Conservation (phyloP, 1,140 invertebrate species). For the Littorina saxatilis region DNA sequence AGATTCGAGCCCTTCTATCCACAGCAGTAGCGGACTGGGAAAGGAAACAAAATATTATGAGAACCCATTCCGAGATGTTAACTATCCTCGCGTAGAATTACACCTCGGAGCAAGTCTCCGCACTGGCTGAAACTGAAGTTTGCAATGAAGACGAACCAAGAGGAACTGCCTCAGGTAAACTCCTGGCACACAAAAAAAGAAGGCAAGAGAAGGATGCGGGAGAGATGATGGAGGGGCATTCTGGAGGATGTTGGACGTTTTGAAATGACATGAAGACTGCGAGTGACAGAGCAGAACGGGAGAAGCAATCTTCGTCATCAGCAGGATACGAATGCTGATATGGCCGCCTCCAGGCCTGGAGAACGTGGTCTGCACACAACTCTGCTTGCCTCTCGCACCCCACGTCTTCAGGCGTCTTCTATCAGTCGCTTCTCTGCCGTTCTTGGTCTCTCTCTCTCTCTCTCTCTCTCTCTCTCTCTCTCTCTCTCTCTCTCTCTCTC, state of each 20-base stretch:
- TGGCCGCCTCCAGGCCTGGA: neutral
- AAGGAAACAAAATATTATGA: conserved; percentile 28
- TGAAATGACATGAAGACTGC: conserved; percentile 3
- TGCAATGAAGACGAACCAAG: neutral
- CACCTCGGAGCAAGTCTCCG: conserved; percentile 6
- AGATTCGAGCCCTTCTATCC: neutral
- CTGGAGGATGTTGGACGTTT: neutral
- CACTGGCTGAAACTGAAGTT: conserved; percentile 14
- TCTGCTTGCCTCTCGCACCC: no score
- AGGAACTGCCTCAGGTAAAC: conserved; percentile 12
- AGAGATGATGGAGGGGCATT: no score
- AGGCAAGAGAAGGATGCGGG: no score
- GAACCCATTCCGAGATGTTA: conserved; percentile 20
- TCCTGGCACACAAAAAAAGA: neutral
- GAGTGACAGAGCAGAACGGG: conserved; percentile 25
- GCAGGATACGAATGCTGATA: conserved; percentile 15
- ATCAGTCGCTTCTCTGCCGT: no score
- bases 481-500: no score
- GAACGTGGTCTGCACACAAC: conserved; percentile 21
- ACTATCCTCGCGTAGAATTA: neutral
- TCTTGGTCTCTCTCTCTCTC: no score
- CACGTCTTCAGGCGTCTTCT: no score
- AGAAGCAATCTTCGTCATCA: conserved; percentile 8
- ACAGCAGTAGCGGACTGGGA: neutral
- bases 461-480: no score